These are phyloP conservation scores for Cydia strobilella DNA, from an alignment of 1,140 invertebrate genomes.

Conservation along the genomic window DNA sequence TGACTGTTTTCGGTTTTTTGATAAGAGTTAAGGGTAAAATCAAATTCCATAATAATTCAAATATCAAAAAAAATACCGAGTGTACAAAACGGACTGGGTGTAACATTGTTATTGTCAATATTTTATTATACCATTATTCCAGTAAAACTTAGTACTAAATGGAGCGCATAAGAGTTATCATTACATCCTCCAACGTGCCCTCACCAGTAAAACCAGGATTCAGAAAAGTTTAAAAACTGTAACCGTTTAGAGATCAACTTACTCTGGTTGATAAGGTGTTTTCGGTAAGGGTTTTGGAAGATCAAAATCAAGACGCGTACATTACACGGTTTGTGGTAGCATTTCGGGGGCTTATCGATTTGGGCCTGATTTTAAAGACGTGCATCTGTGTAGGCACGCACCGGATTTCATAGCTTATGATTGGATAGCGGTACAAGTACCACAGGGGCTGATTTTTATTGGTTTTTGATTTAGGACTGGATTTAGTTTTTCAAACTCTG, in stretches of 20 bases:
- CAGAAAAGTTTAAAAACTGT: neutral
- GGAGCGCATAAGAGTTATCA: neutral
- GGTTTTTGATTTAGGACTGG: neutral
- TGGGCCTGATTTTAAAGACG: constrained; percentile 55
- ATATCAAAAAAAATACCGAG: neutral
- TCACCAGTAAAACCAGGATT: neutral
- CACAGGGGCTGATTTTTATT: constrained; percentile 41
- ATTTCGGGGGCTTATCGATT: constrained; percentile 58
- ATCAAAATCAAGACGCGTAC: constrained; percentile 50
- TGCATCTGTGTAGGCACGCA: constrained; percentile 55
- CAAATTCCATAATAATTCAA: neutral
- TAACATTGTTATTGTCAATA: neutral
- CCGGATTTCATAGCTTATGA: constrained; percentile 56
- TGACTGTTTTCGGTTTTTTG: too few species aligned
- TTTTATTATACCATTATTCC: neutral
- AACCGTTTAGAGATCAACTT: neutral
- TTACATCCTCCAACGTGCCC: neutral
- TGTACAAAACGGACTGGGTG: too few species aligned
- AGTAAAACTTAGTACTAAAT: neutral
- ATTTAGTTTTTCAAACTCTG: neutral
- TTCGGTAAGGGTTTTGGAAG: constrained; percentile 53
- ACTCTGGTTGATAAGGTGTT: neutral
- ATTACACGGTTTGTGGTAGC: constrained; percentile 65
- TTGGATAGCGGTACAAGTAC: constrained; percentile 63
- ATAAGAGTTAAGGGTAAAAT: too few species aligned